phyloP scores from a whole-genome alignment of 2,888 invertebrate species.

The Diachrysia chrysitis region DNA sequence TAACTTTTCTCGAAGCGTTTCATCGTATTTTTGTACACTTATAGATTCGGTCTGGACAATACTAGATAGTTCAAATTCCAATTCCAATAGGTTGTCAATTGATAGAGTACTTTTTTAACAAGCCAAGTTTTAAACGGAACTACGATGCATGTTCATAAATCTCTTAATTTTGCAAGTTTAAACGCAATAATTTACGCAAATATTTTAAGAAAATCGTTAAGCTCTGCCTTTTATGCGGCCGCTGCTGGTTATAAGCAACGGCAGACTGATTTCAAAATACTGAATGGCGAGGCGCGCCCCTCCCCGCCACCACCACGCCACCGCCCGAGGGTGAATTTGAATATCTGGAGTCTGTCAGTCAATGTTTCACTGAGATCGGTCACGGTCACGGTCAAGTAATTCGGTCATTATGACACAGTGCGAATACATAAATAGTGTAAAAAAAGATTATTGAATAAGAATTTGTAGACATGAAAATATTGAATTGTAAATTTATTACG shows the following conservation, averaged over 20 bases:
- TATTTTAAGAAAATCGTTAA: background rate
- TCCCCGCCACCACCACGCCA: background rate
- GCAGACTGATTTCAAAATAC: slow-evolving; percentile 3
- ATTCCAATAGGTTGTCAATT: no score
- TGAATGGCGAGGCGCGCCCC: background rate
- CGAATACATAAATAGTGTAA: no score
- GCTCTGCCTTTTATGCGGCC: background rate
- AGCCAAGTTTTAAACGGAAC: no score
- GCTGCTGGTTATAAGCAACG: background rate
- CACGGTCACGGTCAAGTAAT: slow-evolving; percentile 1
- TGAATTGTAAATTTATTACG: background rate
- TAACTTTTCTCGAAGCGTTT: no score
- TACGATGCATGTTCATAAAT: no score
- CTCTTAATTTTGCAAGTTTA: background rate
- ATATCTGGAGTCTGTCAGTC: background rate
- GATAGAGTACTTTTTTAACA: no score
- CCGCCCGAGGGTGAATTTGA: background rate
- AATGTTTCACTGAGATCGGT: background rate
- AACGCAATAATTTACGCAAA: background rate
- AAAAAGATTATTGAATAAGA: no score
- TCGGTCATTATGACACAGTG: background rate
- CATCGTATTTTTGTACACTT: no score
- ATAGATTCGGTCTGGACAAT: no score
- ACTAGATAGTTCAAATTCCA: no score
- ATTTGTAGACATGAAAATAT: no score